Conservation (phyloP, 2,797 vertebrate genomes). For the Oceanodroma leucorhoa region DNA sequence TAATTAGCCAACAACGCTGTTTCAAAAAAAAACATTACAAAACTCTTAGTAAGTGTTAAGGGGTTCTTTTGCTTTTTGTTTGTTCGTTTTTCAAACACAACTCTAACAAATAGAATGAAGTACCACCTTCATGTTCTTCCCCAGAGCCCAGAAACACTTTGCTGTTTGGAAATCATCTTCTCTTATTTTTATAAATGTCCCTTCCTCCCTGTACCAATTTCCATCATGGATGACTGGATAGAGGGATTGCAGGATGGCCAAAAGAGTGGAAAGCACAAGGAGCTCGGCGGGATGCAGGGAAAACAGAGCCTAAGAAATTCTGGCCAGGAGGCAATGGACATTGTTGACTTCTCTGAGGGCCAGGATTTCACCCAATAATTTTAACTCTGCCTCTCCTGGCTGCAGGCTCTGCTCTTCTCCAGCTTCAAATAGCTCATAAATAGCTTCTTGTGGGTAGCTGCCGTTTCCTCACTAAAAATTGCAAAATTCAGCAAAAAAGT, state of each 20-base stretch:
- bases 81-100: neutral
- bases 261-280: neutral
- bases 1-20: neutral
- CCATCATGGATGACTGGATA: neutral
- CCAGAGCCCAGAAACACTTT: neutral
- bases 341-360: neutral
- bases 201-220: no score
- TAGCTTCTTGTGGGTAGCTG: neutral
- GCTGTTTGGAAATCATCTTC: neutral
- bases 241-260: neutral
- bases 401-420: neutral
- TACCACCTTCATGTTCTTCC: neutral
- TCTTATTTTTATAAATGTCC: no score
- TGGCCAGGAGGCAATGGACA: neutral
- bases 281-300: neutral
- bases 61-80: neutral
- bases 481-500: neutral
- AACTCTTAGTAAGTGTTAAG: neutral
- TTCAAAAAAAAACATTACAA: neutral
- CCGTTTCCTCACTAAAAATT: neutral
- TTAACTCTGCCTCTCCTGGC: neutral
- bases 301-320: neutral
- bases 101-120: neutral
- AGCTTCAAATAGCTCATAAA: neutral
- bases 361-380: neutral